phyloP scores from a whole-genome alignment of 2,888 invertebrate genomes.

The Chrysolina haemoptera region DNA sequence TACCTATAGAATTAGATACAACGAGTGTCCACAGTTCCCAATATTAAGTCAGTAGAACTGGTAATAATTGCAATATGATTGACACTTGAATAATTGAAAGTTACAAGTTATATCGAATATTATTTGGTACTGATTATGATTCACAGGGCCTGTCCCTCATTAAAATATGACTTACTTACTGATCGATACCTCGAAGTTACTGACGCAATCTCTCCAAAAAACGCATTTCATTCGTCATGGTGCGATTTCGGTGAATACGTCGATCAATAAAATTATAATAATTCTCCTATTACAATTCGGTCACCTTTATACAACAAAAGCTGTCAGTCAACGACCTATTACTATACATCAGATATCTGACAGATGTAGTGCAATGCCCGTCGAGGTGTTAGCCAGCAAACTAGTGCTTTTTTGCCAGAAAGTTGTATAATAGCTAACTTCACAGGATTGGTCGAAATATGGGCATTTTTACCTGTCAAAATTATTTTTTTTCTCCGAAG shows the following conservation, averaged over 20 bases:
- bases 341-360: too few species aligned
- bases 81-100: constrained; percentile 4
- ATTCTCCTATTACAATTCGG: too few species aligned
- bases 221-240: background rate
- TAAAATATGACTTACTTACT: background rate
- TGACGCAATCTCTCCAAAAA: background rate
- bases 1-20: background rate
- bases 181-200: background rate
- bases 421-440: too few species aligned
- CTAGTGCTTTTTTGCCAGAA: too few species aligned
- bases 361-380: too few species aligned
- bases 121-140: constrained; percentile 4
- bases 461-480: too few species aligned
- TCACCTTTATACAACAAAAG: too few species aligned
- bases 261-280: background rate
- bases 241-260: background rate
- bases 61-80: background rate
- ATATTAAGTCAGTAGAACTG: background rate
- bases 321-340: too few species aligned
- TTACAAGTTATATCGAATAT: background rate
- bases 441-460: too few species aligned
- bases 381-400: too few species aligned
- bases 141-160: background rate
- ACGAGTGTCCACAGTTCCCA: background rate
- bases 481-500: too few species aligned